Evolutionary conservation across 2,113 vertebrate species (phyloP).

Genomic region (Corvus hawaiiensis): DNA sequence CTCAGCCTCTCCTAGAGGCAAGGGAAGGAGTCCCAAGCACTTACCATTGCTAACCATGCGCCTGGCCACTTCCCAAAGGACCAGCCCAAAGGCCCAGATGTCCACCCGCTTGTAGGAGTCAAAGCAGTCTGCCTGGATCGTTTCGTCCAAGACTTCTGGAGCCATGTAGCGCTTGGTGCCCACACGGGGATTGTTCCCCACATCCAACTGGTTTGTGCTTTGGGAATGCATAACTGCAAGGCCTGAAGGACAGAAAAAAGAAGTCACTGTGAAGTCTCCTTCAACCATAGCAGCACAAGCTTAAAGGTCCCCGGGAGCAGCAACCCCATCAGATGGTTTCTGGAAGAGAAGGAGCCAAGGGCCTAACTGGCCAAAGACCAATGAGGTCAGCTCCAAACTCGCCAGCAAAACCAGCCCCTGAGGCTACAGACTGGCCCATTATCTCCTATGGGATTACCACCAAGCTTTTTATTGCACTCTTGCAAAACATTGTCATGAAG

Average conservation of each 20-base stretch:
- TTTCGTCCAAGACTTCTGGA: conserved; percentile 93
- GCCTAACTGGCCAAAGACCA: neutral
- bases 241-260: conserved; percentile 63
- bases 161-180: conserved; percentile 99
- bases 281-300: accelerated
- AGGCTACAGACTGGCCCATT: neutral
- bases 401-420: neutral
- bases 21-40: neutral
- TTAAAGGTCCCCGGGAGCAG: accelerated
- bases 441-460: neutral
- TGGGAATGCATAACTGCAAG: conserved; percentile 99
- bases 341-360: neutral
- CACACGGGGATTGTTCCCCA: conserved; percentile 96
- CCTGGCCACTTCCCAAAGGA: conserved; percentile 94
- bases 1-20: accelerated
- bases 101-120: conserved; percentile 97
- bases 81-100: conserved; percentile 97
- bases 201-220: conserved; percentile 94
- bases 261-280: accelerated
- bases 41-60: conserved; percentile 96
- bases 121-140: conserved; percentile 95
- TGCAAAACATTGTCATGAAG: neutral
- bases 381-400: neutral
- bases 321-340: accelerated
- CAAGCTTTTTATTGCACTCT: neutral